Base-by-base conservation (phyloP, 2,888 invertebrate species). In the Cryptocephalus moraei region DNA sequence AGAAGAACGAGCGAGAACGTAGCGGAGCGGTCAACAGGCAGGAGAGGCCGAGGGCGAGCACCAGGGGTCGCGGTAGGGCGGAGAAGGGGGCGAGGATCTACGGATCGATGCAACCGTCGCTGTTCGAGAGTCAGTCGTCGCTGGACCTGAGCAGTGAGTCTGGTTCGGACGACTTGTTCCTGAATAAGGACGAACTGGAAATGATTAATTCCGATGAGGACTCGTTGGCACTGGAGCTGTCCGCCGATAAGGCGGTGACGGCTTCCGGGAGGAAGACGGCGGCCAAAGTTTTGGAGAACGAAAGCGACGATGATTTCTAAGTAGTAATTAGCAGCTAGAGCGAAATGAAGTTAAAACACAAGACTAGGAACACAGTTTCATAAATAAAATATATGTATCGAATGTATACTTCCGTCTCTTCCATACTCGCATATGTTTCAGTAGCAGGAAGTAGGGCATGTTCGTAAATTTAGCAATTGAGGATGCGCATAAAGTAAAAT, bases 31-130 rank as follows among this genome's bases (percentile, higher is more conserved):
- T 55, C 22, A 59, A 67, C 54, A 62, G 64, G 51, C 67, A 64
- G 22, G 45, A 49, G 8, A 33, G 43, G 41, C 76, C 79, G 1
- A 63, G 79, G 53, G 78, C 79, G 41, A 75, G 78, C 56, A 80
- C 79, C 33, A 79, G 79, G 50, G 77, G 79, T 76, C 50, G 43
- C 6, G 34, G 8, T 32, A 42, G 48, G 32, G 59, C 64, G 8
- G 57, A 55, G 43, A 56, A 59, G 32, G 44, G 1, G 33, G 38
- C 36, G 1, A 67, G 63, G 52, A 53, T 57, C 13, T 63, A 61
- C 42, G 66, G 64, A 3, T 57, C 57, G 8, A 63, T 67, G 62
- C 64, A 66, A 47, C 66, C 67, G 1, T 61, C 64, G 4, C 52
- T 61, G 31, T 62, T 65, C 1, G 58, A 60, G 6, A 68, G 65